Evolutionary conservation across 2,797 vertebrate genomes (phyloP).

Genomic region (Fistularia commersonii): DNA sequence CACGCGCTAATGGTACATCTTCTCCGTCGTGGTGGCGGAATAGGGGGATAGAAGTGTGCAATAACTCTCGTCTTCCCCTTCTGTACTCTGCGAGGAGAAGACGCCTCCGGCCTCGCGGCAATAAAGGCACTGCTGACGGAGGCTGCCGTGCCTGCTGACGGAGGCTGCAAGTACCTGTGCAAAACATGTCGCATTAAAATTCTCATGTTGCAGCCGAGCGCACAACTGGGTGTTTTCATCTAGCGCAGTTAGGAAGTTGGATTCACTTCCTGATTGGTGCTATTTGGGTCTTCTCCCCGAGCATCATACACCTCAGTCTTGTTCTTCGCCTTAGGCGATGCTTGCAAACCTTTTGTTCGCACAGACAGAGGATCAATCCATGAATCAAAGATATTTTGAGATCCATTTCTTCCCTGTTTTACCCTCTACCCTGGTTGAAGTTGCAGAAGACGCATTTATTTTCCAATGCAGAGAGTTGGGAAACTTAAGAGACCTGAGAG

Average conservation of each 20-base stretch:
- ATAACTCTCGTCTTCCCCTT: slow-evolving; percentile 2
- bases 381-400: slow-evolving; percentile 45
- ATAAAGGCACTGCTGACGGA: slow-evolving; percentile 4
- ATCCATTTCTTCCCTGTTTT: slow-evolving; percentile 30
- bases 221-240: slow-evolving; percentile 12
- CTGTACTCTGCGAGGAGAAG: not conserved
- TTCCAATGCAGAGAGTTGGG: slow-evolving; percentile 23
- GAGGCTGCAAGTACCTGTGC: not conserved
- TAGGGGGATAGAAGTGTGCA: slow-evolving; percentile 3
- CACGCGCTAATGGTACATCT: no score
- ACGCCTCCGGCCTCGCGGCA: slow-evolving; percentile 14
- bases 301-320: not conserved
- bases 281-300: slow-evolving; percentile 11
- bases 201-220: slow-evolving; percentile 1
- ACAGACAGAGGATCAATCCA: slow-evolving; percentile 39
- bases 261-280: slow-evolving; percentile 17
- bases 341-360: slow-evolving; percentile 35
- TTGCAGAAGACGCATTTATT: slow-evolving; percentile 24
- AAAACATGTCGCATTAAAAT: slow-evolving; percentile 8
- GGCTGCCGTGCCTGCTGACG: no score
- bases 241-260: slow-evolving; percentile 10
- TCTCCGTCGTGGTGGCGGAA: no score
- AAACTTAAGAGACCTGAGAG: slow-evolving; percentile 25
- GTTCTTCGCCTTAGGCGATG: slow-evolving; percentile 21
- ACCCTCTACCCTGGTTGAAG: slow-evolving; percentile 14